A percentile compares a stretch with the other conserved stretches of the same genome.
phyloP scores from a whole-genome alignment of 1,140 invertebrate genomes.

The Spodoptera frugiperda region DNA sequence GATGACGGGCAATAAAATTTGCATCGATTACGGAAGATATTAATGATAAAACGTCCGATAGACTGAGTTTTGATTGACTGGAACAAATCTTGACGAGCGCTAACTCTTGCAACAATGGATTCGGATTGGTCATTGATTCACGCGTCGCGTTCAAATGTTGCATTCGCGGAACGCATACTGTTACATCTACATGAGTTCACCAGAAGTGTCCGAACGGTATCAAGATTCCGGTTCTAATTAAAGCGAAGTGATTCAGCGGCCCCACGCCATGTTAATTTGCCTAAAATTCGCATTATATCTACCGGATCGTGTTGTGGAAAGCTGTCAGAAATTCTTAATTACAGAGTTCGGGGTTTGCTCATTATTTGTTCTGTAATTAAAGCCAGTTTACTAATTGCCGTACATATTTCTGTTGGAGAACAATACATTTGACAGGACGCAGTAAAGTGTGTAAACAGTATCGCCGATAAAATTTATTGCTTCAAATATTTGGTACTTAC shows the following conservation, averaged over 20 bases:
- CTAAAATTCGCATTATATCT: slow-evolving; percentile 69
- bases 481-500: slow-evolving; percentile 8
- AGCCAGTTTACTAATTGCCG: slow-evolving; percentile 29
- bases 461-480: slow-evolving; percentile 39
- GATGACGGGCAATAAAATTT: slow-evolving; percentile 48
- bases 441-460: slow-evolving; percentile 18
- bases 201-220: slow-evolving; percentile 70
- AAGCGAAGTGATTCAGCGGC: slow-evolving; percentile 74
- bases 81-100: slow-evolving; percentile 28
- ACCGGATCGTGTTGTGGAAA: slow-evolving; percentile 56
- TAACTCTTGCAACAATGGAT: slow-evolving; percentile 39
- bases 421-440: slow-evolving; percentile 19
- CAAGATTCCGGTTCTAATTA: slow-evolving; percentile 78
- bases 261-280: slow-evolving; percentile 65
- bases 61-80: slow-evolving; percentile 29
- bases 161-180: slow-evolving; percentile 72
- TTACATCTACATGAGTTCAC: slow-evolving; percentile 63
- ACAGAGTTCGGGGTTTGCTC: slow-evolving; percentile 36
- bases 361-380: slow-evolving; percentile 43
- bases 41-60: slow-evolving; percentile 39
- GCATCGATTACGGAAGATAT: slow-evolving; percentile 52
- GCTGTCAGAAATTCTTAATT: slow-evolving; percentile 54
- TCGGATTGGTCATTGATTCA: slow-evolving; percentile 52
- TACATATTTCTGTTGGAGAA: slow-evolving; percentile 26
- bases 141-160: slow-evolving; percentile 61